phyloP scores from a whole-genome alignment of 1,140 invertebrate species.

The Drosophila suzukii region DNA sequence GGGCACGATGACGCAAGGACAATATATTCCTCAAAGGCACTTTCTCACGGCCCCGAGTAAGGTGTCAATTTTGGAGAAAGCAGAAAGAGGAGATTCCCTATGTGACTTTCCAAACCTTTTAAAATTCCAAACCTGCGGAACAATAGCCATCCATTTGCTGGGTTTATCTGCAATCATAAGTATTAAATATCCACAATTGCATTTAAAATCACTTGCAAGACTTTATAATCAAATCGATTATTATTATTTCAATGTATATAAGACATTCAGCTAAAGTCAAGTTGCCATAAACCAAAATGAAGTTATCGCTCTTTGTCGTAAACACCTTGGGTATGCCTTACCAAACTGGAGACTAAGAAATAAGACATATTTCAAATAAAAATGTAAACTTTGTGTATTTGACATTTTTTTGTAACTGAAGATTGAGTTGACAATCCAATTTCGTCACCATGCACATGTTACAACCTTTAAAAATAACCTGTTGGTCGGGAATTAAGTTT shows the following conservation, averaged over 20 bases:
- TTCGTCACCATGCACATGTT: background rate
- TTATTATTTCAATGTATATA: too few species aligned
- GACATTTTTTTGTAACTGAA: background rate
- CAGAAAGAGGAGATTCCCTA: background rate
- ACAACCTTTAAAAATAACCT: constrained; percentile 45
- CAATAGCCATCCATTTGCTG: background rate
- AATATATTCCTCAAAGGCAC: constrained; percentile 8
- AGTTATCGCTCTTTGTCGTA: too few species aligned
- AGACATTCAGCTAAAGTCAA: too few species aligned
- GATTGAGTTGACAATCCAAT: background rate
- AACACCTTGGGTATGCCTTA: too few species aligned
- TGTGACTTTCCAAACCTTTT: background rate
- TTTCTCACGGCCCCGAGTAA: constrained; percentile 18
- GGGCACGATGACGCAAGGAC: constrained; percentile 37
- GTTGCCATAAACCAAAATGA: too few species aligned
- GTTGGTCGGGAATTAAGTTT: constrained; percentile 32
- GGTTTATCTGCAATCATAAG: background rate
- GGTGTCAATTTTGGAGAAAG: constrained; percentile 29
- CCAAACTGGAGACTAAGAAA: too few species aligned
- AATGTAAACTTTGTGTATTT: background rate
- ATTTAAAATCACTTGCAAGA: too few species aligned
- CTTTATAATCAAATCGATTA: too few species aligned
- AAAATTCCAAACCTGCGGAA: background rate
- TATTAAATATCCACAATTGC: too few species aligned
- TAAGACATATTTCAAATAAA: too few species aligned